phyloP scores from a whole-genome alignment of 2,888 invertebrate genomes.

The Melinaea menophilus region DNA sequence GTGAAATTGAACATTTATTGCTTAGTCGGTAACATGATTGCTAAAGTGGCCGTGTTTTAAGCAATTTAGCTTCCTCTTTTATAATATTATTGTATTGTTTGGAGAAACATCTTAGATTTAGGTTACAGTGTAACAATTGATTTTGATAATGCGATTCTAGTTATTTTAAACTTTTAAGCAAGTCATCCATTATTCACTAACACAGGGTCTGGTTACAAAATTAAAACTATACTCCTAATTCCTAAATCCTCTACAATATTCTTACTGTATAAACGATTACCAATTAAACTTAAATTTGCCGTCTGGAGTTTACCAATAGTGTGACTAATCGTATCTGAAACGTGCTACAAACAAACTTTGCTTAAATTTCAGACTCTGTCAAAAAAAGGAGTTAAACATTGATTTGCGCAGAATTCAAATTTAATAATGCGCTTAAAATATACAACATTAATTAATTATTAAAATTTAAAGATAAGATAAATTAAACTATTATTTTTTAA shows the following conservation, averaged over 20 bases:
- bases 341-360: constrained; percentile 59
- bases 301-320: constrained; percentile 40
- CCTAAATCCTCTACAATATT: too few species aligned
- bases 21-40: constrained; percentile 25
- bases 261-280: constrained; percentile 11
- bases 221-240: background rate
- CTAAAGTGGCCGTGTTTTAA: constrained; percentile 25
- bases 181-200: background rate
- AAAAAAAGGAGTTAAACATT: background rate
- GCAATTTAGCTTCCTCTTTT: constrained; percentile 24
- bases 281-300: constrained; percentile 33
- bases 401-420: background rate
- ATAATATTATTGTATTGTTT: constrained; percentile 14
- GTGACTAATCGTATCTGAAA: constrained; percentile 48
- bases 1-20: constrained; percentile 29
- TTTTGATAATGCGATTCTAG: background rate
- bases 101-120: constrained; percentile 10
- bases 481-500: too few species aligned
- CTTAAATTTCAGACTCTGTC: constrained; percentile 22
- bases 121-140: background rate
- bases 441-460: too few species aligned
- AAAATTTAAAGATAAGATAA: too few species aligned
- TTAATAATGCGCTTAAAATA: too few species aligned
- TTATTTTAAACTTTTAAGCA: background rate
- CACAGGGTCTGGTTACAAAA: background rate